Percentiles rank a stretch among this genome's conserved stretches.
These are phyloP conservation scores for Orchestes rusci DNA, from an alignment of 2,888 invertebrate species.

Conservation along the genomic window DNA sequence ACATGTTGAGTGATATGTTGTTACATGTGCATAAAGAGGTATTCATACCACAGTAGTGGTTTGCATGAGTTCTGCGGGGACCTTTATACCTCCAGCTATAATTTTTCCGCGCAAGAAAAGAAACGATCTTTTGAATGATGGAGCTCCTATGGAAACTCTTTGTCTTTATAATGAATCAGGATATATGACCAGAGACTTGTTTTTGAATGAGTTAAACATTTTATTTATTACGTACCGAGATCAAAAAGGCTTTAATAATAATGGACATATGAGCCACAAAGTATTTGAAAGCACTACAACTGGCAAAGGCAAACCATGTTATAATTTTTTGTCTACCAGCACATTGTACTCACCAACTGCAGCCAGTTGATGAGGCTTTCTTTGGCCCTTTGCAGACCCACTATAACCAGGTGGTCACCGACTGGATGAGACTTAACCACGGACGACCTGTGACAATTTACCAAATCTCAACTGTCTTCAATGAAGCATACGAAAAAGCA, in stretches of 20 bases:
- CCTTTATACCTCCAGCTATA: constrained; percentile 4
- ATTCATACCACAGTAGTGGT: constrained; percentile 5
- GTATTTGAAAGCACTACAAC: not conserved
- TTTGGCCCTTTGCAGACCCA: not conserved
- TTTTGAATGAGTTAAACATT: constrained; percentile 13
- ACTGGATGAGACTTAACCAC: not conserved
- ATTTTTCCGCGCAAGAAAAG: constrained; percentile 9
- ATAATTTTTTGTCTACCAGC: not conserved
- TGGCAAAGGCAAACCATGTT: not conserved
- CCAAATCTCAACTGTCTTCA: not conserved
- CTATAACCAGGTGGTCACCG: not conserved
- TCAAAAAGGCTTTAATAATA: not conserved
- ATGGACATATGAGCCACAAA: constrained; percentile 1
- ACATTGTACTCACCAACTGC: not conserved
- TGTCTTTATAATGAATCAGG: constrained; percentile 8
- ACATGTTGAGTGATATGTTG: too few species aligned
- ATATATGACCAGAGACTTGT: constrained; percentile 13
- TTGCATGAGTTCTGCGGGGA: constrained; percentile 3
- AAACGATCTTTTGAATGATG: constrained; percentile 5
- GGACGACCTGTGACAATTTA: not conserved
- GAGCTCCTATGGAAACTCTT: constrained; percentile 5
- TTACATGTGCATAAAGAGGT: constrained; percentile 10
- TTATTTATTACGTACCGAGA: constrained; percentile 3
- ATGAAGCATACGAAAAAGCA: not conserved
- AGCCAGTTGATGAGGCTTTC: not conserved